Evolutionary conservation across 2,888 invertebrate genomes (phyloP), one percentile per base, ranked within the genome.

Genomic region (Penaeus monodon): DNA sequence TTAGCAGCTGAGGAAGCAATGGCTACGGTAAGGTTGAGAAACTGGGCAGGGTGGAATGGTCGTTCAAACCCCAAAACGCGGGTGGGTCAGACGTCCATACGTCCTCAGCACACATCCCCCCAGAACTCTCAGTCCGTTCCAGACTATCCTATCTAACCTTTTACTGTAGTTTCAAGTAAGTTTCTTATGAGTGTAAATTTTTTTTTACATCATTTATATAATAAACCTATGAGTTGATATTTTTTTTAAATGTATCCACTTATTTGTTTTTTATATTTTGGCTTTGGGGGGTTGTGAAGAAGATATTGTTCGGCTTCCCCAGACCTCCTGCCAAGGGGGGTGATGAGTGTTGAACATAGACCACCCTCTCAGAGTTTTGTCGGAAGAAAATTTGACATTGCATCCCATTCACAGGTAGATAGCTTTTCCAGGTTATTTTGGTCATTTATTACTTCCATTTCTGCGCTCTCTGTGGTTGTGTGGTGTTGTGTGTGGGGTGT

Each of bases 331-430:
- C 90, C 77, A 86, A 88, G 85, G 88, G 91, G 91, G 65, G 91
- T 90, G 78, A 85, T 84, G 83, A 84, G 82, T 73, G 73, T 84
- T n/a, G 90, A 89, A 49, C 86, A 85, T 22, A 91, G 96, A 96
- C 91, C 97, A 98, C 94, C 97, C 97, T 0, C 93, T 98, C 81
- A 94, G 97, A 91, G 96, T 97, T 91, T 94, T 98, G 73, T 97
- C 97, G 91, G 96, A 97, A 93, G 97, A 97, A 93, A 97, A 97
- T 92, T 94, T 98, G 90, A 97, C 97, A 12, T 95, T 29, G 96
- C 97, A 17, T 97, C 97, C 64, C 97, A 76, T 97, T 97, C 91
- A 96, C 96, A 24, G 96, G 96, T 93, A 92, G 4, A 33, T 27
- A n/a, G n/a, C 22, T 27, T 27, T 27, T 27, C 44, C 8, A 7